Evolutionary conservation across 2,113 vertebrate species (phyloP).

Genomic region (Pagrus major): DNA sequence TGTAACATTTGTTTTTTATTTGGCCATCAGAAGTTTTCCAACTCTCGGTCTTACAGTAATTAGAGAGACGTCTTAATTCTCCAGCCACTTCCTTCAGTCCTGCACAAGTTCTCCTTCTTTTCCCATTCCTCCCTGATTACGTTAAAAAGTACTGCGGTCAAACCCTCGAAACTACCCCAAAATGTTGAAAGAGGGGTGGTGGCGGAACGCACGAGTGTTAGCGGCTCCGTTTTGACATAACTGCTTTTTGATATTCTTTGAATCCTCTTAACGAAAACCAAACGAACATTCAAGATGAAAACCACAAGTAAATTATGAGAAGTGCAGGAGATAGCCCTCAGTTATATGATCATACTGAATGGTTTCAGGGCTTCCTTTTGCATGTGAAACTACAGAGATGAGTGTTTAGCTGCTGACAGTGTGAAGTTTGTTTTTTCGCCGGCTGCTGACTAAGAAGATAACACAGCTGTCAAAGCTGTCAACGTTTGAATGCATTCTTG

Average conservation of each 20-base stretch:
- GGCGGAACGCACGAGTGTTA: conserved; percentile 53
- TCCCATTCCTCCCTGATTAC: conserved; percentile 74
- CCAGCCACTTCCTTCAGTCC: conserved; percentile 72
- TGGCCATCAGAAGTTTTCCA: conserved; percentile 72
- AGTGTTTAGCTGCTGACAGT: conserved; percentile 36
- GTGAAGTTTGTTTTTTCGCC: conserved; percentile 37
- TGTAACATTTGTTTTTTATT: conserved; percentile 82
- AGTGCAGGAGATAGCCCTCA: neutral
- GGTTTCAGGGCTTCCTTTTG: conserved; percentile 23
- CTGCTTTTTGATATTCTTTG: conserved; percentile 34
- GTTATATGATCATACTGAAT: neutral
- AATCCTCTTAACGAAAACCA: conserved; percentile 8
- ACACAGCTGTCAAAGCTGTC: conserved; percentile 69
- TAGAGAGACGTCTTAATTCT: conserved; percentile 77
- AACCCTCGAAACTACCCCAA: conserved; percentile 50
- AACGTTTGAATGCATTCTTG: conserved; percentile 37
- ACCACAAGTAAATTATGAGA: neutral
- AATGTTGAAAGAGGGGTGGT: conserved; percentile 57
- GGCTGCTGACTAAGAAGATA: conserved; percentile 62
- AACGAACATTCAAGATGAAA: conserved; percentile 5
- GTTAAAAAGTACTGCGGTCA: conserved; percentile 70
- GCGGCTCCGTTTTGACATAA: conserved; percentile 30
- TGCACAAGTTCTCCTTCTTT: conserved; percentile 55
- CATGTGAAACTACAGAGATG: conserved; percentile 53
- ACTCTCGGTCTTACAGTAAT: conserved; percentile 65